Percentiles rank a stretch among this genome's conserved stretches.
Conservation (phyloP, 2,797 vertebrate genomes). For the Adrianichthys oophorus region DNA sequence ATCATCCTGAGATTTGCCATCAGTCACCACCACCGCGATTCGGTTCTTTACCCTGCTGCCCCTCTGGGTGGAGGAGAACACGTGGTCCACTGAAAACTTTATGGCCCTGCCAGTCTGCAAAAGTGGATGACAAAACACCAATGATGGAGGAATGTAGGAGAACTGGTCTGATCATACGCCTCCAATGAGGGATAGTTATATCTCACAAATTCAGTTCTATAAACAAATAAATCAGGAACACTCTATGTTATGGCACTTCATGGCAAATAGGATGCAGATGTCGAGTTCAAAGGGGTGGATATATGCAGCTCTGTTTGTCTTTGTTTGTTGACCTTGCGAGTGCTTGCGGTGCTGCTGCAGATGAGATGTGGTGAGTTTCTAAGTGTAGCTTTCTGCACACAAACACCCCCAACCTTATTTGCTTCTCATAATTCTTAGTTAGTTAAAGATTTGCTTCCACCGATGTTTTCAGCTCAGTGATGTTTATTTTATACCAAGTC, state of each 20-base stretch:
- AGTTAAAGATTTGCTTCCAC: too few relatives aligned
- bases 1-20: conserved; percentile 84
- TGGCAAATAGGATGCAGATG: too few relatives aligned
- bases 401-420: too few relatives aligned
- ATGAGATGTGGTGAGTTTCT: too few relatives aligned
- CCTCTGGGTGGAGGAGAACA: conserved; percentile 74
- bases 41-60: conserved; percentile 74
- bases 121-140: conserved; percentile 4
- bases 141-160: neutral
- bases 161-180: neutral
- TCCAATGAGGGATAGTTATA: neutral
- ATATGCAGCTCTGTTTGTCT: neutral
- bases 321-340: conserved; percentile 8
- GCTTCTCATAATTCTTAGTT: too few relatives aligned
- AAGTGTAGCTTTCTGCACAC: too few relatives aligned
- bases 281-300: too few relatives aligned
- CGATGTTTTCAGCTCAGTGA: too few relatives aligned
- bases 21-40: conserved; percentile 82
- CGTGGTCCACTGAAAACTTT: conserved; percentile 79
- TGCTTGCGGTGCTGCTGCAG: conserved; percentile 7
- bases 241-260: too few relatives aligned
- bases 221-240: too few relatives aligned
- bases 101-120: conserved; percentile 81
- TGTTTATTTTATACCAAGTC: too few relatives aligned
- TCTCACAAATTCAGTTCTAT: too few relatives aligned